Evolutionary conservation across 2,113 vertebrate species (phyloP), one percentile per base, ranked within the genome.

Genomic region (Eudyptes chrysolophus): DNA sequence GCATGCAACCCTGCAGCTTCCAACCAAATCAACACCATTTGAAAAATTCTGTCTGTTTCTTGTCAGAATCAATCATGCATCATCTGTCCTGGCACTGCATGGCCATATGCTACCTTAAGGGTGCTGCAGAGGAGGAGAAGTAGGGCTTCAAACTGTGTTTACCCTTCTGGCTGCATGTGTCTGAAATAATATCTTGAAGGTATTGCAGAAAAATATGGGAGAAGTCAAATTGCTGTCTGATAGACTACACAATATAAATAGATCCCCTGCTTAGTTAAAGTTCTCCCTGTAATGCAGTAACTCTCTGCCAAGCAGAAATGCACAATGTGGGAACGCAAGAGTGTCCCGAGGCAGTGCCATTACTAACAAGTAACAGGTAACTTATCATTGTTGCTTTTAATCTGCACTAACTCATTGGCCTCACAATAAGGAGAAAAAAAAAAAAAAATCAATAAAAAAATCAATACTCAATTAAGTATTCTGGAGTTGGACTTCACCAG

Each of bases 281-380:
- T 42, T 80, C 54, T 19, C 36, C 29, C 38, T 76, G 54, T 62
- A 87, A 20, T 0, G 2, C n/a, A 32, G 14, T 49, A 75, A 61
- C 21, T 42, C 34, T 68, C 32, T 6, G 3, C 42, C 15, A 54
- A 82, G 26, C 16, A 62, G 29, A 54, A 44, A 79, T 11, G 8
- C 26, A 20, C 32, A 27, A 8, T 0, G 1, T 42, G 21, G 11
- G n/a, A 69, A 55, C n/a, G 11, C 1, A 0, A 52, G 11, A 74
- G 16, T 13, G 2, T 58, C 44, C 36, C 5, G 1, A 60, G 27
- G 24, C 2, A 1, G 24, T 57, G 32, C 5, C 16, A 22, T 24
- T 84, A 34, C 32, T 49, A 36, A 61, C 21, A 62, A 36, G 30
- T 57, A 76, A 57, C 19, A 40, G n/a, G 30, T 42, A 64, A 76